Conservation (phyloP, 2,888 invertebrate species). For the Orthosia incerta region DNA sequence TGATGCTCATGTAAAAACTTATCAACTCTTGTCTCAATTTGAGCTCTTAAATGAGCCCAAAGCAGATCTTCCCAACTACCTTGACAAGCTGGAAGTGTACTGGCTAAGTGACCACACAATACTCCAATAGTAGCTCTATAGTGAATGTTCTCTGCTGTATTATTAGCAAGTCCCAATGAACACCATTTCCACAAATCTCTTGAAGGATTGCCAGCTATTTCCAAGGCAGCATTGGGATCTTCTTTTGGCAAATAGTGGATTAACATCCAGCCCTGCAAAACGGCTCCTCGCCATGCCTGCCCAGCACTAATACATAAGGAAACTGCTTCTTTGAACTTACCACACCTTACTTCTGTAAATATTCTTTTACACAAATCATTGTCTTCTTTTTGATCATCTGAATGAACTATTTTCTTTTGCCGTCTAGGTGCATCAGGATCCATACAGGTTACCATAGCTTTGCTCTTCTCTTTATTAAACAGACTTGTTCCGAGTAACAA, state of each 20-base stretch:
- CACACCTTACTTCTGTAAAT: slow-evolving; percentile 95
- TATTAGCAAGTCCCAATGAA: slow-evolving; percentile 92
- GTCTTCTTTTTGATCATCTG: slow-evolving; percentile 96
- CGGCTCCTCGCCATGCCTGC: slow-evolving; percentile 97
- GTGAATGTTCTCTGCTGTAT: slow-evolving; percentile 90
- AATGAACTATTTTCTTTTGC: slow-evolving; percentile 95
- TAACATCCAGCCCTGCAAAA: slow-evolving; percentile 97
- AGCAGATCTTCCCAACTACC: slow-evolving; percentile 97
- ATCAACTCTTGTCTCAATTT: slow-evolving; percentile 96
- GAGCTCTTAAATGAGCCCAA: slow-evolving; percentile 96
- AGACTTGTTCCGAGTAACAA: slow-evolving; percentile 90
- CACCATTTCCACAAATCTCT: slow-evolving; percentile 95
- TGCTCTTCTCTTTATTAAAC: slow-evolving; percentile 86
- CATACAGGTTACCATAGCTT: slow-evolving; percentile 92
- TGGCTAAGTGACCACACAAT: slow-evolving; percentile 95
- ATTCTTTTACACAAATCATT: slow-evolving; percentile 90
- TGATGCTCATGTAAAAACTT: slow-evolving; percentile 89
- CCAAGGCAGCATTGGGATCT: slow-evolving; percentile 83
- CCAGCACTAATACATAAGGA: slow-evolving; percentile 96
- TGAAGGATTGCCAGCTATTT: slow-evolving; percentile 95
- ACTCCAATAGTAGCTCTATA: slow-evolving; percentile 93
- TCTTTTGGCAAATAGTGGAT: slow-evolving; percentile 96
- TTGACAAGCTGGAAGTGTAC: slow-evolving; percentile 94
- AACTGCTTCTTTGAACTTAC: slow-evolving; percentile 96
- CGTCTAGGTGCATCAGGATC: slow-evolving; percentile 97